Conservation (phyloP, 2,113 vertebrate species). For the Salvator merianae region DNA sequence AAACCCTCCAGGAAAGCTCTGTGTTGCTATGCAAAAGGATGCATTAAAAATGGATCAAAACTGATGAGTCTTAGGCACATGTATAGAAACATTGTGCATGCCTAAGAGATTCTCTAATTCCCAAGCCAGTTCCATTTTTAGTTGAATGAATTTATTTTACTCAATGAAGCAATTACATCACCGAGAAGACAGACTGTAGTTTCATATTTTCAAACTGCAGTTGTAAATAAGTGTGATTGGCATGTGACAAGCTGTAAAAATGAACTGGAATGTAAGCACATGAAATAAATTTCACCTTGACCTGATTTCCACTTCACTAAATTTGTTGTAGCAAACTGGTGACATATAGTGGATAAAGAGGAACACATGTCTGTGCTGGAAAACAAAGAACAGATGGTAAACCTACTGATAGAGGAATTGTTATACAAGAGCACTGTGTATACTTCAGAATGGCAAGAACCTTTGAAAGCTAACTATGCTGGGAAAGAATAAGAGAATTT, state of each 20-base stretch:
- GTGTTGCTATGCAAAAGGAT: background rate
- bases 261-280: slow-evolving; percentile 59
- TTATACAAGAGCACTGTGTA: slow-evolving; percentile 62
- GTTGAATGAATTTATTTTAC: slow-evolving; percentile 53
- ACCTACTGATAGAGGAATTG: slow-evolving; percentile 63
- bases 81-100: background rate
- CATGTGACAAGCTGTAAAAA: slow-evolving; percentile 63
- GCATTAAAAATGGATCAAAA: background rate
- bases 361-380: slow-evolving; percentile 61
- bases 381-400: slow-evolving; percentile 70
- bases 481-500: slow-evolving; percentile 45
- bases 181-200: slow-evolving; percentile 57
- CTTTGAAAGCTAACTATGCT: slow-evolving; percentile 42
- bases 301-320: slow-evolving; percentile 70
- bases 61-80: background rate
- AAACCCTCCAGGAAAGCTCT: background rate
- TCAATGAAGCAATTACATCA: slow-evolving; percentile 60
- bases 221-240: slow-evolving; percentile 58
- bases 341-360: slow-evolving; percentile 74
- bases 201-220: slow-evolving; percentile 52
- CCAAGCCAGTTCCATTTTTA: slow-evolving; percentile 33
- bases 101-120: background rate
- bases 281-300: slow-evolving; percentile 75
- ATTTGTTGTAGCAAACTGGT: slow-evolving; percentile 73
- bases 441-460: slow-evolving; percentile 64